phyloP scores from a whole-genome alignment of 2,888 invertebrate genomes.

The Dione vanillae region DNA sequence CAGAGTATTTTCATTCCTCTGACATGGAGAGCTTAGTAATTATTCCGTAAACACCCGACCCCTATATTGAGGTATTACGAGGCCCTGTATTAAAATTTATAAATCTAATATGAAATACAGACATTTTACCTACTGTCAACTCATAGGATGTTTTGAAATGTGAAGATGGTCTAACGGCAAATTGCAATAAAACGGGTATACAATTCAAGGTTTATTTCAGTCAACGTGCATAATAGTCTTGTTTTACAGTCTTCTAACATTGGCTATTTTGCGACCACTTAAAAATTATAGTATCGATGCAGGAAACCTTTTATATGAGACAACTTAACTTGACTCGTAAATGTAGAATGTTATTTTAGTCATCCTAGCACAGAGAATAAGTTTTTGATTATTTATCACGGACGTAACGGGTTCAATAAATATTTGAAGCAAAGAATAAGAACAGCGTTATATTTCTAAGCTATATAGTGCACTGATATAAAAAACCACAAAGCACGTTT shows the following conservation, averaged over 20 bases:
- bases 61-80: too few relatives aligned
- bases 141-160: constrained; percentile 11
- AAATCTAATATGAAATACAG: not conserved
- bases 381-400: not conserved
- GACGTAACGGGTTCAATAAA: not conserved
- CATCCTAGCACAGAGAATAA: not conserved
- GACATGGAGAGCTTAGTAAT: too few relatives aligned
- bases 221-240: constrained; percentile 13
- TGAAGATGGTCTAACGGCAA: constrained; percentile 22
- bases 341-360: not conserved
- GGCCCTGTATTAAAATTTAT: not conserved
- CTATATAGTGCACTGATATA: not conserved
- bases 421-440: not conserved
- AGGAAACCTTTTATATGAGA: constrained; percentile 19
- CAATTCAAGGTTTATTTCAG: constrained; percentile 25
- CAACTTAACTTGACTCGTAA: constrained; percentile 12
- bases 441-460: not conserved
- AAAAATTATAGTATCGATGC: constrained; percentile 24
- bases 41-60: too few relatives aligned
- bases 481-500: not conserved
- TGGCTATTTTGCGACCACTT: constrained; percentile 17
- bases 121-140: not conserved
- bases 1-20: too few relatives aligned
- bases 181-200: constrained; percentile 18
- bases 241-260: constrained; percentile 23